Percentiles rank a stretch among this genome's conserved stretches.
Evolutionary conservation across 2,113 vertebrate genomes (phyloP).

Genomic region (Nanger granti): DNA sequence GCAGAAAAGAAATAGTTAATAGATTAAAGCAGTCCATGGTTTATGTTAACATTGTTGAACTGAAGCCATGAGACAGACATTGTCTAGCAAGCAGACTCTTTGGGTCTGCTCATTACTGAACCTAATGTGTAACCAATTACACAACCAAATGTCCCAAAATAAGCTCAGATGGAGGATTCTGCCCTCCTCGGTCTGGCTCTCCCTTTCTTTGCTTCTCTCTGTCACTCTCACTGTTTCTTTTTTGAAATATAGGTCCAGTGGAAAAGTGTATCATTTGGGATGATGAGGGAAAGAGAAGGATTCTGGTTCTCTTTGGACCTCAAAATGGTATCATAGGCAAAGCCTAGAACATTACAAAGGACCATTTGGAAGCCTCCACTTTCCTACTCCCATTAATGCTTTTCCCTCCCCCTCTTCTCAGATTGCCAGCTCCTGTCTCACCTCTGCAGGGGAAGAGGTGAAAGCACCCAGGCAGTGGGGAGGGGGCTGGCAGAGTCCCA

Average conservation of each 20-base stretch:
- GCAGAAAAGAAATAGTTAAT: background rate
- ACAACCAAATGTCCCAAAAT: slow-evolving; percentile 56
- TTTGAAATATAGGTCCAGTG: background rate
- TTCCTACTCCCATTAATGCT: background rate
- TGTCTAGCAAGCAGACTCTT: slow-evolving; percentile 52
- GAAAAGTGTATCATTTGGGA: background rate
- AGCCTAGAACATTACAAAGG: background rate
- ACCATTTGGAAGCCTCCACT: background rate
- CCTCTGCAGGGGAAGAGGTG: rapidly evolving
- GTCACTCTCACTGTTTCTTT: background rate
- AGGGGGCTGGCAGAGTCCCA: no score
- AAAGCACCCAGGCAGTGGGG: background rate
- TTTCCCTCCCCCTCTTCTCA: rapidly evolving
- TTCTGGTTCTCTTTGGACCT: background rate
- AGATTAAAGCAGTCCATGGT: slow-evolving; percentile 66
- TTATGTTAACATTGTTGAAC: slow-evolving; percentile 74
- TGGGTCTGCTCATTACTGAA: slow-evolving; percentile 33
- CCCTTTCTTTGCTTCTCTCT: background rate
- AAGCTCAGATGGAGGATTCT: slow-evolving; percentile 59
- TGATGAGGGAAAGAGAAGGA: background rate
- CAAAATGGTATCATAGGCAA: background rate
- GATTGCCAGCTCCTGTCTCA: rapidly evolving
- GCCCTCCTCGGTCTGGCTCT: background rate
- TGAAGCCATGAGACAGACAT: slow-evolving; percentile 71
- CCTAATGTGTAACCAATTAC: background rate